Evolutionary conservation across 2,888 invertebrate genomes (phyloP).

Genomic region (Ferdinandea cuprea): DNA sequence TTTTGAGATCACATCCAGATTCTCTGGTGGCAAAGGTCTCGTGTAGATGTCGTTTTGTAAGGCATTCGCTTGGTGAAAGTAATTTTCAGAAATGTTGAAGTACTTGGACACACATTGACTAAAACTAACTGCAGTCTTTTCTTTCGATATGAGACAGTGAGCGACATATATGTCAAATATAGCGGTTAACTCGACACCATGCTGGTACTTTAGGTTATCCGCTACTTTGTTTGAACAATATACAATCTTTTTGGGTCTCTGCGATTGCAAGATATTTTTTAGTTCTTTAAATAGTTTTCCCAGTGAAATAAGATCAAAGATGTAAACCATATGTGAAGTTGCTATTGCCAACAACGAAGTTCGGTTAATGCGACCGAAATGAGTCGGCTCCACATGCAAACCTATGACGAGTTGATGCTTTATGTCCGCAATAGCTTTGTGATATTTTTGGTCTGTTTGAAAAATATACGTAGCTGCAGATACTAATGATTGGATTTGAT

Average conservation of each 20-base stretch:
- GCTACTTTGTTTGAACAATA: constrained; percentile 76
- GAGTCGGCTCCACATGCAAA: constrained; percentile 76
- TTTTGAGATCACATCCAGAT: constrained; percentile 75
- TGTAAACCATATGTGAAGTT: constrained; percentile 76
- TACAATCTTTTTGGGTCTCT: constrained; percentile 76
- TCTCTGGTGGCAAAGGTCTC: constrained; percentile 75
- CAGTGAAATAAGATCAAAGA: constrained; percentile 77
- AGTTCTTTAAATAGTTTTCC: constrained; percentile 77
- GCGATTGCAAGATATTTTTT: constrained; percentile 75
- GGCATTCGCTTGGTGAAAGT: constrained; percentile 68
- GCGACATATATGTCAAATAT: constrained; percentile 78
- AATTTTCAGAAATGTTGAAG: constrained; percentile 75
- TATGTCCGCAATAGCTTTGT: constrained; percentile 78
- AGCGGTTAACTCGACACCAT: constrained; percentile 75
- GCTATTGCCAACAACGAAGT: constrained; percentile 76
- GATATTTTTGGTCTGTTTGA: constrained; percentile 78
- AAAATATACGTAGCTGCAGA: constrained; percentile 73
- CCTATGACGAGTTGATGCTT: constrained; percentile 75
- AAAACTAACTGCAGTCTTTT: constrained; percentile 71
- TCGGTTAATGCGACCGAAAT: constrained; percentile 76
- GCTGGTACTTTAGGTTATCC: constrained; percentile 77
- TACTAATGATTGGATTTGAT: constrained; percentile 45
- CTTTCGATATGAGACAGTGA: constrained; percentile 74
- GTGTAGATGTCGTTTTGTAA: constrained; percentile 34
- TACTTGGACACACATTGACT: constrained; percentile 73